Evolutionary conservation across 1,140 invertebrate species (phyloP).

Genomic region (Pemphigus obesinymphae): DNA sequence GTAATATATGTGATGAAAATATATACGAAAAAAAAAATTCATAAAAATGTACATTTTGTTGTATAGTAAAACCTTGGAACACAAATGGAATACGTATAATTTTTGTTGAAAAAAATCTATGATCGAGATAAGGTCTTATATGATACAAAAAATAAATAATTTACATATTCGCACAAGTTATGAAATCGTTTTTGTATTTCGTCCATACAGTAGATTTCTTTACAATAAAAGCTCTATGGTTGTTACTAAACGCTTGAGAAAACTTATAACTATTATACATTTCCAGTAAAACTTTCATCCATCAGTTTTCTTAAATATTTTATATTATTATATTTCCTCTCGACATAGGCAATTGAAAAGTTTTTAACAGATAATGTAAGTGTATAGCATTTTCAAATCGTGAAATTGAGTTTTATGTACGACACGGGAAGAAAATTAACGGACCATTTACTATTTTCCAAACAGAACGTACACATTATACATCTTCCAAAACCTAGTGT

Average conservation of each 20-base stretch:
- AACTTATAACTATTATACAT: neutral
- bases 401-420: neutral
- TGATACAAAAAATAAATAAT: neutral
- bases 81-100: neutral
- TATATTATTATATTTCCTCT: neutral
- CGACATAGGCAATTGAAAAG: neutral
- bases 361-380: neutral
- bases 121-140: neutral
- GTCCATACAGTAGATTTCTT: neutral
- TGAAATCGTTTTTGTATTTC: neutral
- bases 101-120: neutral
- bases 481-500: too few relatives aligned
- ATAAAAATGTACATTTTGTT: neutral
- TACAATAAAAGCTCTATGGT: neutral
- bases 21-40: neutral
- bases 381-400: neutral
- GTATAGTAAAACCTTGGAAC: neutral
- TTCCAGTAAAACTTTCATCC: neutral
- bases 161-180: neutral
- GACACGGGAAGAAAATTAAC: too few relatives aligned
- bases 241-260: neutral
- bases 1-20: neutral
- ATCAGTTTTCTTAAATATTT: neutral
- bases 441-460: too few relatives aligned
- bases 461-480: too few relatives aligned